Base-by-base conservation (phyloP, 2,888 invertebrate genomes). In the Piscicola geometra region DNA sequence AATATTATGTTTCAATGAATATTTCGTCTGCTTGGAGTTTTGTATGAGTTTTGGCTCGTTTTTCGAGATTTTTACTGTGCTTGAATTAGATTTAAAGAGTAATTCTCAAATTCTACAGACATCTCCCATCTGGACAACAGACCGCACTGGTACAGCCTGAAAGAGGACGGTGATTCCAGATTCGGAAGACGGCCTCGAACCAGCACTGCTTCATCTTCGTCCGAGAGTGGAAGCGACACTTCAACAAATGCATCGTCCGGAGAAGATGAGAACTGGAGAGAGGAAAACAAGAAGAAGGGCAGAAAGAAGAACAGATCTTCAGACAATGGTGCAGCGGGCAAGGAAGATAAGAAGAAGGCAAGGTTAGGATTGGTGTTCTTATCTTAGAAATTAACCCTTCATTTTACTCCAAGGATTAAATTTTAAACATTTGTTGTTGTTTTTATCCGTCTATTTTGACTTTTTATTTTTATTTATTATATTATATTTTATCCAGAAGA, bases 141-240 rank as follows among this genome's bases (percentile, higher is more conserved):
- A 75, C 86, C 88, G 32, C 87, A 87, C 71, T 88, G 88, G 87
- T 88, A 88, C 79, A 84, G 85, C 2, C 83, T 88, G 21, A 41
- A 70, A 32, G 76, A 77, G 32, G 76, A 76, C 47, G 64, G 71
- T 3, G 77, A 76, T 66, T 33, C 33, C 5, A n/a, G 68, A n/a
- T 76, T 41, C 73, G 77, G 75, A 0, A 60, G 52, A 15, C 33
- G 75, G 0, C 75, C 77, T 1, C 56, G 77, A 2, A 73, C 73
- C 2, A 73, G 73, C 1, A 75, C 77, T 1, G 67, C 69, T 18
- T 75, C 77, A 1, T 75, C 77, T 1, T 75, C 77, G 5, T 73
- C 73, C 1, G 73, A 73, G 33, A 73, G 73, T 32, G 73, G 73
- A 33, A 64, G 73, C 33, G 73, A 73, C n/a, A 35, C 60, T 3